These are phyloP conservation scores for Numenius phaeopus DNA, from an alignment of 2,797 vertebrate species.

Conservation along the genomic window DNA sequence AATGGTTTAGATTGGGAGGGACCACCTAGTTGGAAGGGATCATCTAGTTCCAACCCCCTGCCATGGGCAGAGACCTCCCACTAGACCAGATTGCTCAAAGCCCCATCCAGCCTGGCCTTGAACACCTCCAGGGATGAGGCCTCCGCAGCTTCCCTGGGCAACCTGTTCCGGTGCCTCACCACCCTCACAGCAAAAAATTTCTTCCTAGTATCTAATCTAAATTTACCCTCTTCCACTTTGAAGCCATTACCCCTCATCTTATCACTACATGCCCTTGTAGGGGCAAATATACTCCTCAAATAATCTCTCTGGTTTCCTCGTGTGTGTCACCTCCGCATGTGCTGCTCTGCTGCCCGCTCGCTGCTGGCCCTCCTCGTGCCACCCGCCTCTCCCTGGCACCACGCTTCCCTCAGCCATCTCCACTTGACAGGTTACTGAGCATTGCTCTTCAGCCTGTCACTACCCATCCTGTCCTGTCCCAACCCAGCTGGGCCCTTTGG, in stretches of 20 bases:
- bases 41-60: not conserved
- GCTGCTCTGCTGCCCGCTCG: not conserved
- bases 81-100: not conserved
- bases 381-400: accelerated
- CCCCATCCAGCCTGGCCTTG: not conserved
- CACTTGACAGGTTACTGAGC: not conserved
- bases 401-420: accelerated
- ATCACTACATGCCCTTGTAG: not conserved
- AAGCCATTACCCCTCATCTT: not conserved
- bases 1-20: not conserved
- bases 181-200: not conserved
- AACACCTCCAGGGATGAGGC: not conserved
- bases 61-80: too few species aligned
- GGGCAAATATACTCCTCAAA: not conserved
- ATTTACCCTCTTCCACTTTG: not conserved
- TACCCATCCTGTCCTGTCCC: accelerated
- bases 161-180: not conserved
- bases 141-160: not conserved
- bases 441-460: not conserved
- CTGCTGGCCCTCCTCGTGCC: not conserved
- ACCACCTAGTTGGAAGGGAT: not conserved
- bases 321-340: not conserved
- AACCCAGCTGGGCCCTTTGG: too few species aligned
- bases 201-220: not conserved
- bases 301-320: not conserved